These are phyloP conservation scores for Nomada ruficornis DNA, from an alignment of 2,888 invertebrate genomes.

Conservation along the genomic window DNA sequence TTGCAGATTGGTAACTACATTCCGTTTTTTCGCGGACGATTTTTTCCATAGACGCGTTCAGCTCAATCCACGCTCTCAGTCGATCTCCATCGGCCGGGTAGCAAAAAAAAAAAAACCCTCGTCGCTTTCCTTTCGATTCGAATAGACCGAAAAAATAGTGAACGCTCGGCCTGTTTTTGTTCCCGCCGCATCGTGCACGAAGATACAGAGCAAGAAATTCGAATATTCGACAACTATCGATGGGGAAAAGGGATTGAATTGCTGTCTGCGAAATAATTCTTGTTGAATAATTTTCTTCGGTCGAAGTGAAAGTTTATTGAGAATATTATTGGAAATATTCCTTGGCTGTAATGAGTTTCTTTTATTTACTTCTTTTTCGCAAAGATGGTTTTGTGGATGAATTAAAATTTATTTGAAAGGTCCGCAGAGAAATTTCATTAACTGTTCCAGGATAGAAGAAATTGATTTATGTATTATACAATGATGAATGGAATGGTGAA, in stretches of 20 bases:
- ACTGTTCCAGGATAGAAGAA: no score
- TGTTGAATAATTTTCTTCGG: no score
- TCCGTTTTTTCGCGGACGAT: constrained; percentile 73
- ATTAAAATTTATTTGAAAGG: no score
- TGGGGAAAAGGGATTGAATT: not conserved
- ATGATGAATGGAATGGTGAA: no score
- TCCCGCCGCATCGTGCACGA: not conserved
- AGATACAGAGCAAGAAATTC: constrained; percentile 12
- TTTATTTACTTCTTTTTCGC: no score
- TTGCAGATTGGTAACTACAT: constrained; percentile 79
- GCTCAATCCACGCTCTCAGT: constrained; percentile 20
- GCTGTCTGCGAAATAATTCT: not conserved
- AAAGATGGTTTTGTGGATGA: no score
- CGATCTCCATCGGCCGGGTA: not conserved
- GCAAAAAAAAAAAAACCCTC: constrained; percentile 19
- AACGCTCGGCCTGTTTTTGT: constrained; percentile 10
- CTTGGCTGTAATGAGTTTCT: no score
- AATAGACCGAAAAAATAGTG: constrained; percentile 45
- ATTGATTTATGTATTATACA: no score
- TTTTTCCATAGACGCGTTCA: constrained; percentile 56
- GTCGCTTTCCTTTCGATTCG: constrained; percentile 32
- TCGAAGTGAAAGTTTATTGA: no score
- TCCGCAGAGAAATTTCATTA: no score
- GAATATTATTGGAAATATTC: no score
- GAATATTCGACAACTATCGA: not conserved